A percentile compares a stretch with the other conserved stretches of the same genome.
Evolutionary conservation across 2,113 vertebrate genomes (phyloP).

Genomic region (Sisor rabdophorus): DNA sequence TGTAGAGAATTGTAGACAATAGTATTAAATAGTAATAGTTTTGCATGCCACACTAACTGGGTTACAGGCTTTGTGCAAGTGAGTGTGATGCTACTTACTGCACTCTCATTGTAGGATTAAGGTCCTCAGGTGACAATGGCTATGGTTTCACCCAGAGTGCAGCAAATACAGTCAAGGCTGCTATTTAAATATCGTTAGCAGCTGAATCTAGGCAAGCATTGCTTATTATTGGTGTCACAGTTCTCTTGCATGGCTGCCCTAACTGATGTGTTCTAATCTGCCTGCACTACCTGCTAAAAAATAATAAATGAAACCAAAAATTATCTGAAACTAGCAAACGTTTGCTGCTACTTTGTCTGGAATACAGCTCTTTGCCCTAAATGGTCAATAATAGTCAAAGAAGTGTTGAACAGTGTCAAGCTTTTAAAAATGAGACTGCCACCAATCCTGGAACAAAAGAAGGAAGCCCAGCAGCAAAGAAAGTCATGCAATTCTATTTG

Average conservation of each 20-base stretch:
- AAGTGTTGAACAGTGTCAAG: slow-evolving; percentile 52
- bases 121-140: slow-evolving; percentile 13
- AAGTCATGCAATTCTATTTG: slow-evolving; percentile 45
- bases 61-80: slow-evolving; percentile 62
- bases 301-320: slow-evolving; percentile 53
- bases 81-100: slow-evolving; percentile 50
- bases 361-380: slow-evolving; percentile 57
- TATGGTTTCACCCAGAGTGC: slow-evolving; percentile 18
- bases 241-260: slow-evolving; percentile 42
- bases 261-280: slow-evolving; percentile 58
- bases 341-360: slow-evolving; percentile 50
- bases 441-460: slow-evolving; percentile 53
- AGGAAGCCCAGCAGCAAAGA: slow-evolving; percentile 53
- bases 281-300: slow-evolving; percentile 49
- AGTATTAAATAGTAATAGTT: slow-evolving; percentile 73
- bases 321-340: slow-evolving; percentile 57
- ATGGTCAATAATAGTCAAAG: slow-evolving; percentile 57
- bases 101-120: slow-evolving; percentile 21
- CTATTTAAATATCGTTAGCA: slow-evolving; percentile 52
- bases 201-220: slow-evolving; percentile 44
- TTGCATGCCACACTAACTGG: slow-evolving; percentile 55
- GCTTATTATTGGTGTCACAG: slow-evolving; percentile 54
- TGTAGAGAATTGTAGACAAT: slow-evolving; percentile 71
- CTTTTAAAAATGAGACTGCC: slow-evolving; percentile 65
- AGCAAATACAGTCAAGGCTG: slow-evolving; percentile 42